Evolutionary conservation across 2,797 vertebrate species (phyloP).

Genomic region (Erithacus rubecula): DNA sequence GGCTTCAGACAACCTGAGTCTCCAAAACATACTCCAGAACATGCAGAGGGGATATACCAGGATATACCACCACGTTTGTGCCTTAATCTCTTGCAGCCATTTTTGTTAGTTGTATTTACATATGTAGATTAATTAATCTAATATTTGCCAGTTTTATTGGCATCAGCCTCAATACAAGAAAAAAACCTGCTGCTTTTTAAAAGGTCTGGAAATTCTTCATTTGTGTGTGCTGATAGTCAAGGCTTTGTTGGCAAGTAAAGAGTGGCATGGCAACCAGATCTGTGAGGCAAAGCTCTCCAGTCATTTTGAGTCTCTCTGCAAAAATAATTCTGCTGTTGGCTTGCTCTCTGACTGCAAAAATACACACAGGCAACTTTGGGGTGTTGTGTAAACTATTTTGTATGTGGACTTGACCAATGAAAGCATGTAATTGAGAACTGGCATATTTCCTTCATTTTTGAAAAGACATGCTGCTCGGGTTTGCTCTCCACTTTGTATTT

Average conservation of each 20-base stretch:
- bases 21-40: background rate
- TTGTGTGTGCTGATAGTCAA: background rate
- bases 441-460: background rate
- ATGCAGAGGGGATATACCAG: background rate
- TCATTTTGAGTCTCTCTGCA: background rate
- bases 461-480: background rate
- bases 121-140: background rate
- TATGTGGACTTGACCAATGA: conserved; percentile 1
- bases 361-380: background rate
- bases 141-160: background rate
- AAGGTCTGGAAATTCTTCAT: background rate
- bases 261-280: background rate
- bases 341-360: background rate
- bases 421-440: conserved; percentile 37
- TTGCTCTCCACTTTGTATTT: conserved; percentile 52
- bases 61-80: background rate
- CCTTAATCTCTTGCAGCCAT: background rate
- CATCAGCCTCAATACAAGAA: background rate
- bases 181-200: background rate
- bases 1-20: background rate
- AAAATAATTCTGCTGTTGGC: background rate
- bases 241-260: background rate
- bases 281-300: background rate
- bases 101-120: background rate
- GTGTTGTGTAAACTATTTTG: conserved; percentile 18